phyloP scores from a whole-genome alignment of 2,797 vertebrate genomes.

The Acipenser oxyrinchus region DNA sequence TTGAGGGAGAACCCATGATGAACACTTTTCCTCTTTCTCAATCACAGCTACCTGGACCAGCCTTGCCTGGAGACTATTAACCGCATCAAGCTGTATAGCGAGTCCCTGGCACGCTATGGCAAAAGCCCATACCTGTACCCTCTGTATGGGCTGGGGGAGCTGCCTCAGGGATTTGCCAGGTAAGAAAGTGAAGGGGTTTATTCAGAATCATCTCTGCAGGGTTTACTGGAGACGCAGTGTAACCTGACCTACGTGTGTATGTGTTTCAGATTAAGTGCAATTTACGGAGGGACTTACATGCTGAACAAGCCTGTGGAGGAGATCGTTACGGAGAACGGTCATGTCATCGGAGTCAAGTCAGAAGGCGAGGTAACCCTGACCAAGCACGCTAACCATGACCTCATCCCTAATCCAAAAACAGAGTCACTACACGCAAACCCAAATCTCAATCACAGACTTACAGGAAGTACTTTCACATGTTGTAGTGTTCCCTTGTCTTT shows the following conservation, averaged over 20 bases:
- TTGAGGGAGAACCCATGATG: background rate
- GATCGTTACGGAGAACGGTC: slow-evolving; percentile 79
- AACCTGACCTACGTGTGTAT: background rate
- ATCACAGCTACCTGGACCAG: slow-evolving; percentile 74
- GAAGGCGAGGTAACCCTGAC: slow-evolving; percentile 72
- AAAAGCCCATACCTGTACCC: slow-evolving; percentile 91
- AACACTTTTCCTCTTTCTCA: background rate
- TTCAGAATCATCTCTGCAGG: too few relatives aligned
- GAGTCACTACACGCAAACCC: too few relatives aligned
- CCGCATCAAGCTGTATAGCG: slow-evolving; percentile 87
- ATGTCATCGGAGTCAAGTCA: slow-evolving; percentile 80
- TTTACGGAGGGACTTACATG: slow-evolving; percentile 90
- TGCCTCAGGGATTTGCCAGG: slow-evolving; percentile 89
- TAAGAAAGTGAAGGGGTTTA: slow-evolving; percentile 25
- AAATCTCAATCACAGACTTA: too few relatives aligned
- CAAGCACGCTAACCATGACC: background rate
- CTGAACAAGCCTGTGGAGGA: slow-evolving; percentile 87
- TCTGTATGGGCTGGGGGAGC: slow-evolving; percentile 81
- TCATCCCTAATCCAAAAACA: background rate
- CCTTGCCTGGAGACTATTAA: slow-evolving; percentile 82
- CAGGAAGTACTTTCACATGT: too few relatives aligned
- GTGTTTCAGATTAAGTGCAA: slow-evolving; percentile 72
- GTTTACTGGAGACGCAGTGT: background rate
- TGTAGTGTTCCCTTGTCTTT: too few relatives aligned
- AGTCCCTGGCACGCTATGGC: slow-evolving; percentile 83